Evolutionary conservation across 2,113 vertebrate species (phyloP), one percentile per base, ranked within the genome.

Genomic region (Eudyptes chrysolophus): DNA sequence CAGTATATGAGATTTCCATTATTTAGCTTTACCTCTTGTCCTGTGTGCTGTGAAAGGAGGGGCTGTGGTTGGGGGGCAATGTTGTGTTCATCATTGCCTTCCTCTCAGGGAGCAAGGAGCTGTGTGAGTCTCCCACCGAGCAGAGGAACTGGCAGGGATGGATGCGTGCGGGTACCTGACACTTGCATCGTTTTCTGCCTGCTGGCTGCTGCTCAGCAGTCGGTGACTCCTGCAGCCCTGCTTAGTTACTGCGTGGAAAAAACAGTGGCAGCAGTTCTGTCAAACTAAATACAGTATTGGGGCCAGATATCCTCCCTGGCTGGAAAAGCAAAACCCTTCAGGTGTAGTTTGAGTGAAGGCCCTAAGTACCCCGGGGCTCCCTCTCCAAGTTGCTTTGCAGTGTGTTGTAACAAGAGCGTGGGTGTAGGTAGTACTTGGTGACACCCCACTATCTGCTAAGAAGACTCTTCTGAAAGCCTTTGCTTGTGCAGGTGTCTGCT

Each of bases 281-380:
- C 15, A 25, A 40, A 40, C 30, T 46, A 32, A 55, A n/a, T 13
- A 22, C 10, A 8, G 54, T 32, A 7, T n/a, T 3, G 1, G 38
- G 46, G 25, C 29, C 80, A 62, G 55, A 8, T 20, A 13, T 13
- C 38, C 3, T 48, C 16, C 49, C 36, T 18, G 30, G 32, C 22
- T 65, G 46, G 24, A 17, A 48, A 30, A 85, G 32, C 42, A 51
- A 58, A 65, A 15, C 17, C 27, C 27, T 52, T 30, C 20, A 32
- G 51, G 30, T 44, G 30, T 20, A 22, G 62, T 49, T n/a, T 49
- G 62, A 44, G 61, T 9, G 52, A 26, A 82, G 27, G 30, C 38
- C 49, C 0, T 36, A 34, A 46, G 16, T 16, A 17, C 13, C 24
- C 15, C 0, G 3, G 24, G 71, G 13, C 9, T 70, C 20, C 29